Evolutionary conservation across 2,888 invertebrate species (phyloP), one percentile per base, ranked within the genome.

Genomic region (Drosophila formosana): DNA sequence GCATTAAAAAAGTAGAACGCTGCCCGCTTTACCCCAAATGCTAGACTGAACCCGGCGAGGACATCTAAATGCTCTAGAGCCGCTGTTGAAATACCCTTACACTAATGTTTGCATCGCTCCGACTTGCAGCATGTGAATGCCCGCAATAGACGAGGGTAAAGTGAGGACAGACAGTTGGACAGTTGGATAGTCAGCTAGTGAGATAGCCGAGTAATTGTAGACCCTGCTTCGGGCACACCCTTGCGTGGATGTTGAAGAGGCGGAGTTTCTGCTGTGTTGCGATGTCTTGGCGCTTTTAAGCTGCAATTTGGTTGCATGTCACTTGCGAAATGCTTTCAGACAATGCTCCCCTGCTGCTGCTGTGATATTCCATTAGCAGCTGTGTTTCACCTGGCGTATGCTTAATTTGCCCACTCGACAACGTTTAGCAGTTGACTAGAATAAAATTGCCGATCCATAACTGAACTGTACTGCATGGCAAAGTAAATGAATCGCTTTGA

Each of bases 241-340:
- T 32, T 46, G 43, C 23, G 28, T 28, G 28, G 28, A 18, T 34
- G 25, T 34, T 32, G 18, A 4, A 9, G 28, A 51, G 51, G 43
- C 32, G 34, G 34, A 39, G 55, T 51, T 32, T 58, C 34, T 34
- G 34, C 11, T 34, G 7, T 26, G 50, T 56, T 61, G 55, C 53
- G 37, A 55, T 79, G 79, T 75, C 76, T 73, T 73, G 78, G 66
- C 73, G 73, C 83, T 75, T 67, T 85, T 80, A 82, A 82, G 83
- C 73, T 86, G 81, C 83, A 86, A 86, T 86, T 82, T 83, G 83
- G 79, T 82, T 82, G 86, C 82, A 76, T 86, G 82, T 82, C 82
- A 82, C 74, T 86, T 80, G 62, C 69, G 57, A 85, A 82, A 85
- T 82, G 82, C 82, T 82, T 82, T 82, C 80, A 85, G 82, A 82